Percentiles rank a stretch among this genome's conserved stretches.
Evolutionary conservation across 35 echinoderm and acorn worm species (phyloP).

Genomic region (Apostichopus japonicus): DNA sequence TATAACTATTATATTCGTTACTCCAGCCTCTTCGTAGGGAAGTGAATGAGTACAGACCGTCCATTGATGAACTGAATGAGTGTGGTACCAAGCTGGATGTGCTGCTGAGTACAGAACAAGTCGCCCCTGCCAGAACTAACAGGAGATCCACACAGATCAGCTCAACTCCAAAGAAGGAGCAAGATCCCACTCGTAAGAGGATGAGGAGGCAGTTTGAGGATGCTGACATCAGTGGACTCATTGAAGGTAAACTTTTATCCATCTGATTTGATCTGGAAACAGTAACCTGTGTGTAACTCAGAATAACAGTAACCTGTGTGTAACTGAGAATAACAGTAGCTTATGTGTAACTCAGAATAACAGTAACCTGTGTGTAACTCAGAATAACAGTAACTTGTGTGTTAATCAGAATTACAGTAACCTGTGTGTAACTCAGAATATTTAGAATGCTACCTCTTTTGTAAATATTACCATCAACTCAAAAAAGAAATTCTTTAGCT

Average conservation of each 20-base stretch:
- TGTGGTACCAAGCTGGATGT: constrained; percentile 79
- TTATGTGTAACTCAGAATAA: no score
- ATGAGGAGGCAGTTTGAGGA: constrained; percentile 84
- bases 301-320: no score
- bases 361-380: no score
- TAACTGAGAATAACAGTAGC: no score
- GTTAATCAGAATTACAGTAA: no score
- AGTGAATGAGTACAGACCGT: constrained; percentile 88
- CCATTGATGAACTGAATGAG: constrained; percentile 84
- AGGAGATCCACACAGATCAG: constrained; percentile 75
- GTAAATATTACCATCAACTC: no score
- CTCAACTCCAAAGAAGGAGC: constrained; percentile 72
- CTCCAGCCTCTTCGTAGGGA: constrained; percentile 84
- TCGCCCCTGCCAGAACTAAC: constrained; percentile 69
- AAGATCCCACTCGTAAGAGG: constrained; percentile 41
- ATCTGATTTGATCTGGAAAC: no score
- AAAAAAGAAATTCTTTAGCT: no score
- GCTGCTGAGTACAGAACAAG: constrained; percentile 60
- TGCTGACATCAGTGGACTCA: constrained; percentile 87
- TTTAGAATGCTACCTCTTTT: no score
- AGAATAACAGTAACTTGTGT: no score
- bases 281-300: no score
- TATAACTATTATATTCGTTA: neutral
- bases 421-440: no score
- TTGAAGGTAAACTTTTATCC: constrained; percentile 73